phyloP scores from a whole-genome alignment of 2,797 vertebrate species.

The Hyperoplus immaculatus region DNA sequence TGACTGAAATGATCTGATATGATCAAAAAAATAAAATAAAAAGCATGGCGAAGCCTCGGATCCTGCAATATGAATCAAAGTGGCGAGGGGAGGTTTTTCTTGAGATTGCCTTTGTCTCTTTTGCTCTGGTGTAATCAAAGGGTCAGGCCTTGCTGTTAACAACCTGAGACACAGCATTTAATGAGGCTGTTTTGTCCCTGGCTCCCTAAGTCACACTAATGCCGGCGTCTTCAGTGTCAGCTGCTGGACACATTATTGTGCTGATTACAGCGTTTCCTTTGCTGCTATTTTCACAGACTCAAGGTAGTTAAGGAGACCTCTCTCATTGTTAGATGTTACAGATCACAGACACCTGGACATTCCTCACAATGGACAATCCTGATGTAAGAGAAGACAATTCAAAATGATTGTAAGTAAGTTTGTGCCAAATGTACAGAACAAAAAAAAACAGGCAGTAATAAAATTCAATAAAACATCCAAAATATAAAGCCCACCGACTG shows the following conservation, averaged over 20 bases:
- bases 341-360: conserved; percentile 10
- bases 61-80: conserved; percentile 58
- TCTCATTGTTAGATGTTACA: not conserved
- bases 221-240: conserved; percentile 21
- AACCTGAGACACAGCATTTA: conserved; percentile 61
- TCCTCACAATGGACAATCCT: not conserved
- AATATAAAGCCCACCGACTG: not conserved
- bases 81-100: conserved; percentile 48
- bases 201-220: conserved; percentile 35
- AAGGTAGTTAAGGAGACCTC: conserved; percentile 11
- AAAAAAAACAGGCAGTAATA: too few relatives aligned
- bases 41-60: conserved; percentile 29
- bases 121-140: conserved; percentile 64
- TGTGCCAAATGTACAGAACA: not conserved
- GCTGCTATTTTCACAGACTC: conserved; percentile 10
- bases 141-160: conserved; percentile 50
- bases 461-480: not conserved
- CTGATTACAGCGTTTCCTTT: conserved; percentile 39
- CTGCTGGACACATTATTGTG: conserved; percentile 26
- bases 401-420: not conserved
- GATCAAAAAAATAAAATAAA: conserved; percentile 28
- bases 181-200: conserved; percentile 59
- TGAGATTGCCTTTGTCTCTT: conserved; percentile 62
- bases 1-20: conserved; percentile 59
- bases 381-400: not conserved